Evolutionary conservation across 2,113 vertebrate genomes (phyloP), one percentile per base, ranked within the genome.

Genomic region (Anthoscopus minutus): DNA sequence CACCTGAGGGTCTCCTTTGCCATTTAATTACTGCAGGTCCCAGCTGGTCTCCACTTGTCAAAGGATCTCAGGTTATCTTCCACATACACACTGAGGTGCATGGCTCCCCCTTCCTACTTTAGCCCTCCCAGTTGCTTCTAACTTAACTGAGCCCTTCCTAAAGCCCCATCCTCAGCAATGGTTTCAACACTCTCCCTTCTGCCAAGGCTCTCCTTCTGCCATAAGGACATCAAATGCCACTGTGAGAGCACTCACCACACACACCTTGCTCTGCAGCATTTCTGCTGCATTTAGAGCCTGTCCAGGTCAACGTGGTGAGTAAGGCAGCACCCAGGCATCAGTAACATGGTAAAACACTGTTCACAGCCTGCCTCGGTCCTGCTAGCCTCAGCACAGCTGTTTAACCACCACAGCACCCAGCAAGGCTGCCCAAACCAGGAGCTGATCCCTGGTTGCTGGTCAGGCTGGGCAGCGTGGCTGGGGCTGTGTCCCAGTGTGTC

Each of bases 71-170:
- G 7, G 19, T 56, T 71, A 65, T 64, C 65, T 53, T 76, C 50
- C 61, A 65, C 0, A 0, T 13, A 62, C 2, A 7, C 48, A 37
- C 31, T 1, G 3, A 85, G 35, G 13, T 31, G 16, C 28, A 11
- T 1, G 6, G 45, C 6, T 50, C 17, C 23, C 40, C 16, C 14
- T 54, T 53, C 45, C 71, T n/a, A 18, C n/a, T 69, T 77, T 27
- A 78, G 35, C 22, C 30, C 42, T 74, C 28, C 22, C 18, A 4
- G 17, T 8, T 67, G 51, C 61, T 86, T 81, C 44, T 71, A 48
- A 53, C 24, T 40, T 27, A 48, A 67, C 35, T 1, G 4, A 78
- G 38, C 9, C 60, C 22, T n/a, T 76, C 83, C 44, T 83, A 50
- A 73, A 82, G 71, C 50, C 20, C 13, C 25, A 38, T 62, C 60